Percentiles rank a stretch among this genome's conserved stretches.
These are phyloP conservation scores for Holacanthus passer DNA, from an alignment of 2,113 vertebrate genomes.

Conservation along the genomic window DNA sequence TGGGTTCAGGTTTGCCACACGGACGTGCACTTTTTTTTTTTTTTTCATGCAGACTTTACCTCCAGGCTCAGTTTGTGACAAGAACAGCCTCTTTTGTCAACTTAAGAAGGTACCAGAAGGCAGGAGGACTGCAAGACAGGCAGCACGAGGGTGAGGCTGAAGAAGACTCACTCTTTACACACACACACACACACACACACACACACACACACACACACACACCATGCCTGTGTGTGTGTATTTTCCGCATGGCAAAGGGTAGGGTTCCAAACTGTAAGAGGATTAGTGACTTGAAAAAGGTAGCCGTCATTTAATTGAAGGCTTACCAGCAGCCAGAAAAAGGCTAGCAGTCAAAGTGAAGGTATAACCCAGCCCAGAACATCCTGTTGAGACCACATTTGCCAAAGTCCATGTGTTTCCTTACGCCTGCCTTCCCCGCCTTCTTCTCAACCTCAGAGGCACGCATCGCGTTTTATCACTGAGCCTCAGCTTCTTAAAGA, in stretches of 20 bases:
- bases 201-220: slow-evolving; percentile 19
- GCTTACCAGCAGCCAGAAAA: slow-evolving; percentile 85
- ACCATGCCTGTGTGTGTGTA: slow-evolving; percentile 47
- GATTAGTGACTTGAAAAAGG: slow-evolving; percentile 88
- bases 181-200: slow-evolving; percentile 24
- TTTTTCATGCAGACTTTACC: slow-evolving; percentile 44
- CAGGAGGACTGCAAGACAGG: slow-evolving; percentile 58
- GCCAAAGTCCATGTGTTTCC: slow-evolving; percentile 80
- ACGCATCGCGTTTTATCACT: slow-evolving; percentile 83
- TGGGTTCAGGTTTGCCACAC: slow-evolving; percentile 20
- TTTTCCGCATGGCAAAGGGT: slow-evolving; percentile 79
- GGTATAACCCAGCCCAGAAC: slow-evolving; percentile 85
- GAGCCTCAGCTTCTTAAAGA: slow-evolving; percentile 91
- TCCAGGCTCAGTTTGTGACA: slow-evolving; percentile 62
- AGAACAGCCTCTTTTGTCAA: slow-evolving; percentile 69
- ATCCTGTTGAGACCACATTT: slow-evolving; percentile 83
- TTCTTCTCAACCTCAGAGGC: slow-evolving; percentile 79
- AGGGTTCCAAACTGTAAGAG: slow-evolving; percentile 85
- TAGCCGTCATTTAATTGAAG: slow-evolving; percentile 89
- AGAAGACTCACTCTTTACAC: slow-evolving; percentile 52
- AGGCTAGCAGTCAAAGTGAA: slow-evolving; percentile 86
- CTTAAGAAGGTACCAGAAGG: slow-evolving; percentile 70
- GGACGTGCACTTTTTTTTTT: neutral
- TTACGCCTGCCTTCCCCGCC: slow-evolving; percentile 63
- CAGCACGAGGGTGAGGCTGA: slow-evolving; percentile 49